Conservation (phyloP, 2,113 vertebrate species). For the Sander vitreus region DNA sequence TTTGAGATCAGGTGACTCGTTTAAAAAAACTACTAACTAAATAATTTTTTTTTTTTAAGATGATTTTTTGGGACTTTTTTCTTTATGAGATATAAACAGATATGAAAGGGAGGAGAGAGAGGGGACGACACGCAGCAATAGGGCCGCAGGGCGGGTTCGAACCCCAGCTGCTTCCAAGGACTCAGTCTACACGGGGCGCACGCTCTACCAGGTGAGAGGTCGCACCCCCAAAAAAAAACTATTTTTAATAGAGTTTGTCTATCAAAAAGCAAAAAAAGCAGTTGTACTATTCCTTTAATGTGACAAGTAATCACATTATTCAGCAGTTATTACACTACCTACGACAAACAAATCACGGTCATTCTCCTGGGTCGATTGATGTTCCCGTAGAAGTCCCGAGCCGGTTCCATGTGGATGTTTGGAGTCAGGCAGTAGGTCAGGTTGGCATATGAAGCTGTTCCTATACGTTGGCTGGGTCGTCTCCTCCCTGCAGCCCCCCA, state of each 20-base stretch:
- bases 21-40: not conserved
- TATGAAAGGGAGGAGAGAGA: too few species aligned
- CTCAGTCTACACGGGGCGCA: too few species aligned
- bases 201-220: too few species aligned
- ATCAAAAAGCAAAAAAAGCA: not conserved
- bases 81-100: too few species aligned
- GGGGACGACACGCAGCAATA: too few species aligned
- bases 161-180: too few species aligned
- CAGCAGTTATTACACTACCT: not conserved
- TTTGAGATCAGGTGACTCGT: not conserved
- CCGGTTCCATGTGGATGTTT: constrained; percentile 1
- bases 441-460: constrained; percentile 10
- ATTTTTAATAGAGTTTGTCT: not conserved
- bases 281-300: not conserved
- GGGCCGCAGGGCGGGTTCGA: too few species aligned
- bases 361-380: not conserved
- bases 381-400: not conserved
- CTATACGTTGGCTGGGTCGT: not conserved
- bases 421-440: constrained; percentile 78
- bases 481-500: constrained; percentile 48
- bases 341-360: not conserved
- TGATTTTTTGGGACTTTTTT: too few species aligned
- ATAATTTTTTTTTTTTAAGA: too few species aligned
- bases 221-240: too few species aligned
- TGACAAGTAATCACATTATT: not conserved